A percentile compares a stretch with the other conserved stretches of the same genome.
phyloP scores from a whole-genome alignment of 2,888 invertebrate genomes.

The Polylopha cassiicola region DNA sequence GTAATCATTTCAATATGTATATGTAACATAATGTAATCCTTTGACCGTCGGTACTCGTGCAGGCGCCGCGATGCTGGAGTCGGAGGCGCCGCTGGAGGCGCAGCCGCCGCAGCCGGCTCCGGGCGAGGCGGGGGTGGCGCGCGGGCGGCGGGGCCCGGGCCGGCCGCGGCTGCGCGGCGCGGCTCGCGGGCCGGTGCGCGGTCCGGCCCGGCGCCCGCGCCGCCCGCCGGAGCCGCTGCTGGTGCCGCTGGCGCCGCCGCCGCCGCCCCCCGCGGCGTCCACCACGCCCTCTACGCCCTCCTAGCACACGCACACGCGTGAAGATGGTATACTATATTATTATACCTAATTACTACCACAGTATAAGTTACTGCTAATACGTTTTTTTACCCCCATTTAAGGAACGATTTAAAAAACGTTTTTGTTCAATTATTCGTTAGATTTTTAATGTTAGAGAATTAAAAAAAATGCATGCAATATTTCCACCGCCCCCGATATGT shows the following conservation, averaged over 20 bases:
- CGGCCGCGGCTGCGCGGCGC: constrained; percentile 42
- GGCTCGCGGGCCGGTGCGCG: constrained; percentile 29
- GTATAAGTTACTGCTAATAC: no score
- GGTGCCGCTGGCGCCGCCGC: constrained; percentile 74
- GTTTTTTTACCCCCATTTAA: no score
- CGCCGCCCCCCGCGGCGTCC: no score
- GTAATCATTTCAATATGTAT: not conserved
- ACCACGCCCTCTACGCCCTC: no score
- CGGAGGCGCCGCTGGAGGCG: constrained; percentile 51
- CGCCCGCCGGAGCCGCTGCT: constrained; percentile 60
- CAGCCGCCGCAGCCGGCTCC: constrained; percentile 27
- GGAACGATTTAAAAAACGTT: no score
- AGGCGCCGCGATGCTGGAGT: constrained; percentile 57
- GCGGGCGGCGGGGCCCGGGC: constrained; percentile 44
- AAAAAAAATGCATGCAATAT: no score
- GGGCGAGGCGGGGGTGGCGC: constrained; percentile 9
- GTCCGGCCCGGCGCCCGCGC: constrained; percentile 44
- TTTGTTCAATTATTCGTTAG: no score
- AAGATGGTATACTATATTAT: no score
- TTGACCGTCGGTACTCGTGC: not conserved
- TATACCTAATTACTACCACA: no score
- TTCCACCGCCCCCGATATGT: no score
- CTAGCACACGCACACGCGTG: no score
- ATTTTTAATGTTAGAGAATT: no score
- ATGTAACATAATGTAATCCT: not conserved